phyloP scores from a whole-genome alignment of 2,888 invertebrate genomes.

The Odontomyia ornata region DNA sequence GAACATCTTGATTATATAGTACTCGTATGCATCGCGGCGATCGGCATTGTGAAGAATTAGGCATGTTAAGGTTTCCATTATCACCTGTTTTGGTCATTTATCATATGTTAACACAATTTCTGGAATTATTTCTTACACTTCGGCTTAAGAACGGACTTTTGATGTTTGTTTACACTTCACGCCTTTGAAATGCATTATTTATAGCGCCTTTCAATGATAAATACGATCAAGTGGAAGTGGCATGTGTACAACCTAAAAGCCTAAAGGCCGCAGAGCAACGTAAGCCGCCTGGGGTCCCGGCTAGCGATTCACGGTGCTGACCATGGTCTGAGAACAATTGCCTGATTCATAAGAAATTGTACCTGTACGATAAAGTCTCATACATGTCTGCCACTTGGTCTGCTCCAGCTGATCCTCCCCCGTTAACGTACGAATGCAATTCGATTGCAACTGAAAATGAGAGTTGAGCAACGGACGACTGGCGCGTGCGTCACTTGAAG shows the following conservation, averaged over 20 bases:
- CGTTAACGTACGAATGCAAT: conserved; percentile 31
- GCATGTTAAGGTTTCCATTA: conserved; percentile 44
- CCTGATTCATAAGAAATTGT: conserved; percentile 35
- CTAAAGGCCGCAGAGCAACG: neutral
- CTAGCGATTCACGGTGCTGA: neutral
- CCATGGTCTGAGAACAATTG: conserved; percentile 28
- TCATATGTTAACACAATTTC: conserved; percentile 47
- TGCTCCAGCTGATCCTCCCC: conserved; percentile 40
- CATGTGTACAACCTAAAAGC: conserved; percentile 14
- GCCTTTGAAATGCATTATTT: conserved; percentile 46
- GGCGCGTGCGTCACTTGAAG: conserved; percentile 35
- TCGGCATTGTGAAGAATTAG: conserved; percentile 28
- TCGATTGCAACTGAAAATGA: conserved; percentile 24
- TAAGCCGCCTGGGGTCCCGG: conserved; percentile 14
- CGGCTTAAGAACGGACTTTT: conserved; percentile 31
- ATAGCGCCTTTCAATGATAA: conserved; percentile 44
- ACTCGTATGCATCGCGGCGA: neutral
- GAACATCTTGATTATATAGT: conserved; percentile 44
- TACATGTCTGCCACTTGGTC: conserved; percentile 38
- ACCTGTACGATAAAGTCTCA: conserved; percentile 22
- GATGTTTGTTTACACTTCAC: conserved; percentile 46
- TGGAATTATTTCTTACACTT: conserved; percentile 28
- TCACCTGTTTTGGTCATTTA: conserved; percentile 47
- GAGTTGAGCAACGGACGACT: conserved; percentile 14
- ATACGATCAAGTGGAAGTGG: conserved; percentile 42